Base-by-base conservation (phyloP, 2,888 invertebrate species). In the Oxystoma pomonae region DNA sequence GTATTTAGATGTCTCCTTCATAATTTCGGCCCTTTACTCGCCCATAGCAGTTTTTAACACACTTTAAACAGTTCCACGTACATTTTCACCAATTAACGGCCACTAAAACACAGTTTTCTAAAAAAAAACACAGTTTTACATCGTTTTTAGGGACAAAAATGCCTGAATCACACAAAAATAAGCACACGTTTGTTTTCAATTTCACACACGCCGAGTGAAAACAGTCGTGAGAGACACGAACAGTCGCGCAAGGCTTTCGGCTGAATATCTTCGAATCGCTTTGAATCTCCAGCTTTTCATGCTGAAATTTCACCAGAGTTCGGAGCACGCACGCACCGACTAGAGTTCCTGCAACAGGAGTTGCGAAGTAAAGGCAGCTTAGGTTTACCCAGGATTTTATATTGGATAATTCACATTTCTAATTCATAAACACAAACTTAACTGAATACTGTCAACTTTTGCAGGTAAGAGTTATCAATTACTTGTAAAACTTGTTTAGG, bases 1-100 rank as follows among this genome's bases (percentile, higher is more conserved):
- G 60, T 60, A 55, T 60, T 64, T 57, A 49, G 59, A 57, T 53
- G 65, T 17, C 20, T 50, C 63, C 63, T 63, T 66, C 64, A 64
- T 66, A 62, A 61, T 64, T 64, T 35, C 35, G 12, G 53, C 5
- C 53, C 53, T 53, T 53, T 53, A 53, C 16, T 53, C n/a, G 53
- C 53, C 53, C 35, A 35, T 35, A 7, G 35, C 5, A 35, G 35
- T 35, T 35, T 35, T 35, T 35, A 35, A 35, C 35, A 35, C 35
- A 35, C 35, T 35, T 35, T 35, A 7, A 35, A 35, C 35, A 7
- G 35, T 7, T 7, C 35, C 35, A 35, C 35, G 35, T 35, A 3
- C 35, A 35, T 35, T 35, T 35, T 35, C 12, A 35, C 12, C 35
- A 35, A 35, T 35, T 35, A 7, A 3, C 35, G 35, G 3, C 12